Percentiles rank a stretch among this genome's conserved stretches.
Evolutionary conservation across 2,113 vertebrate genomes (phyloP).

Genomic region (Picathartes gymnocephalus): DNA sequence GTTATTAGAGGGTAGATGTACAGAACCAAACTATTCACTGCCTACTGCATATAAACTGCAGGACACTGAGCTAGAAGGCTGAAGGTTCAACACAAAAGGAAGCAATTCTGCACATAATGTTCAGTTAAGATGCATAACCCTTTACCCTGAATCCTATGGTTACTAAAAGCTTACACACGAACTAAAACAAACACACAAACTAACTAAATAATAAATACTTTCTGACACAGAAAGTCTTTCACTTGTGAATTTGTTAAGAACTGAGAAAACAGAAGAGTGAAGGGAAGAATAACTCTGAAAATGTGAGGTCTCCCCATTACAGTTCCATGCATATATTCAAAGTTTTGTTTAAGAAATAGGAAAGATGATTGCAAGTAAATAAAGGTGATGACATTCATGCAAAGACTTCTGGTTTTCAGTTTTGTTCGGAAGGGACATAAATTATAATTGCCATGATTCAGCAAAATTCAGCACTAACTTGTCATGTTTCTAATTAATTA

Average conservation of each 20-base stretch:
- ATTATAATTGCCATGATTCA: not conserved
- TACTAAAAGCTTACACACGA: not conserved
- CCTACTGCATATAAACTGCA: not conserved
- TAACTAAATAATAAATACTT: not conserved
- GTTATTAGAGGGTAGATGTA: not conserved
- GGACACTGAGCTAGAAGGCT: not conserved
- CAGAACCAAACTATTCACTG: not conserved
- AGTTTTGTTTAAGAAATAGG: not conserved
- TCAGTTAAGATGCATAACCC: not conserved
- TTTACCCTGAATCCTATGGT: not conserved
- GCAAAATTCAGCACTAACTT: not conserved
- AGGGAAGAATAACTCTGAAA: not conserved
- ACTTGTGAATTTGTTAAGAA: not conserved
- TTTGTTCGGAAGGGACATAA: not conserved
- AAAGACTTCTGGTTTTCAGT: not conserved
- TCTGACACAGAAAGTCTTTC: not conserved
- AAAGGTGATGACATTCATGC: not conserved
- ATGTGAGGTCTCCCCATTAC: not conserved
- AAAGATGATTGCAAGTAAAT: not conserved
- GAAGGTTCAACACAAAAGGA: not conserved
- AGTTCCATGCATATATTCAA: not conserved
- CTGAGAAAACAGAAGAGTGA: not conserved
- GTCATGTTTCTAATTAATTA: not conserved
- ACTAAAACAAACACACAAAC: not conserved
- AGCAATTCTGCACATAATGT: not conserved